Conservation (phyloP, 2,888 invertebrate species). For the Chelonus formosanus region DNA sequence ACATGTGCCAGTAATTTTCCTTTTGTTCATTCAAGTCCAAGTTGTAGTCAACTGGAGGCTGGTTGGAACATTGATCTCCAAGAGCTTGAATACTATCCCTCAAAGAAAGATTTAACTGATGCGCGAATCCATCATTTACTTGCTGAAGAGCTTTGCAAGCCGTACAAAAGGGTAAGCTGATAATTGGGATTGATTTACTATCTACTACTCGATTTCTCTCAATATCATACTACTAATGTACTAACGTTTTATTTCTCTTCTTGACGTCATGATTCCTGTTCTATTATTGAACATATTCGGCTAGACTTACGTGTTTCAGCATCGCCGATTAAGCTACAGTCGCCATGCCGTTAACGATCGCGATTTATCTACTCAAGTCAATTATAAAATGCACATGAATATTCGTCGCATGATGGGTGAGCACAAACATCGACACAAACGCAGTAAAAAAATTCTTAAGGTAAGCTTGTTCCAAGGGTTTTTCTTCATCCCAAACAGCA, state of each 20-base stretch:
- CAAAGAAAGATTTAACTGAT: conserved; percentile 90
- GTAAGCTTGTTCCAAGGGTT: conserved; percentile 64
- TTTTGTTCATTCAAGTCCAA: conserved; percentile 69
- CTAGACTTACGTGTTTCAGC: conserved; percentile 68
- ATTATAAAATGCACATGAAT: conserved; percentile 91
- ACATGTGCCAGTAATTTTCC: conserved; percentile 27
- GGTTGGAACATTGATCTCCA: conserved; percentile 94
- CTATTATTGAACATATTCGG: conserved; percentile 39
- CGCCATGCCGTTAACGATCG: conserved; percentile 89
- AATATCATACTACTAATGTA: too few relatives aligned
- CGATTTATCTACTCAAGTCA: conserved; percentile 85
- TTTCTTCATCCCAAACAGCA: conserved; percentile 1
- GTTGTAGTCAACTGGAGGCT: conserved; percentile 84
- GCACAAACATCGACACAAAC: conserved; percentile 81
- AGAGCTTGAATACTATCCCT: conserved; percentile 91
- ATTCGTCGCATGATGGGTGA: conserved; percentile 87
- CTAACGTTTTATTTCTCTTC: too few relatives aligned
- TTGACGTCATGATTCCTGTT: too few relatives aligned
- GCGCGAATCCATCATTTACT: conserved; percentile 93
- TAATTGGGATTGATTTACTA: conserved; percentile 2
- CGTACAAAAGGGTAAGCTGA: conserved; percentile 80
- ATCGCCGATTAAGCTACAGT: conserved; percentile 89
- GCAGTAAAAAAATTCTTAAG: conserved; percentile 86
- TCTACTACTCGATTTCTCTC: neutral
- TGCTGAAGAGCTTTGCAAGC: conserved; percentile 88